Conservation (phyloP, 64 coral and sea anemone species). For the Pocillopora damicornis region DNA sequence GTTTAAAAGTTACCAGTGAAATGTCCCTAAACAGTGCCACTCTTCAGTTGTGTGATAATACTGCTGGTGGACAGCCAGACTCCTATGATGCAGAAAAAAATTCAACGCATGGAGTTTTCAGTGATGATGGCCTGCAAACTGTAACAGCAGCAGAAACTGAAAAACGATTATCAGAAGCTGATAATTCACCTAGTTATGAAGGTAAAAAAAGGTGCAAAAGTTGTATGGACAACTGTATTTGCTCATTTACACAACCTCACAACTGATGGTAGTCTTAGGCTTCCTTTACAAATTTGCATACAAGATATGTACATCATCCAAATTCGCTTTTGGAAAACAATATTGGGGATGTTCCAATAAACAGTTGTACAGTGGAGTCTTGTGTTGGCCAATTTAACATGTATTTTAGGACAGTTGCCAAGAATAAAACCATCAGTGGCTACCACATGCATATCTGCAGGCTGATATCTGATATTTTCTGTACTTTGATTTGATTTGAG, state of each 20-base stretch:
- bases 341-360: too few relatives aligned
- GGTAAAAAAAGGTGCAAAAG: background rate
- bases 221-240: background rate
- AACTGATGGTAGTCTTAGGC: background rate
- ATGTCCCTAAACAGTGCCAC: background rate
- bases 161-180: background rate
- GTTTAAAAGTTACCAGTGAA: background rate
- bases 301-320: too few relatives aligned
- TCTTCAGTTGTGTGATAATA: slow-evolving; percentile 9
- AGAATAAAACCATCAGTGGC: too few relatives aligned
- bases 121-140: background rate
- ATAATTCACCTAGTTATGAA: slow-evolving; percentile 10
- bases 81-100: background rate
- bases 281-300: too few relatives aligned
- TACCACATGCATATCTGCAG: too few relatives aligned
- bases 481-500: too few relatives aligned
- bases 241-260: background rate
- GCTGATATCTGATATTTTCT: too few relatives aligned
- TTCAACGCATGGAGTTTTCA: background rate
- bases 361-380: too few relatives aligned
- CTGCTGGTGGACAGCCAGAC: background rate
- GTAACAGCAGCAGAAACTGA: background rate
- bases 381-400: too few relatives aligned
- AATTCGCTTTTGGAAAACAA: too few relatives aligned
- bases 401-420: too few relatives aligned